These are phyloP conservation scores for Deroplatys truncata DNA, from an alignment of 2,888 invertebrate genomes.

Conservation along the genomic window DNA sequence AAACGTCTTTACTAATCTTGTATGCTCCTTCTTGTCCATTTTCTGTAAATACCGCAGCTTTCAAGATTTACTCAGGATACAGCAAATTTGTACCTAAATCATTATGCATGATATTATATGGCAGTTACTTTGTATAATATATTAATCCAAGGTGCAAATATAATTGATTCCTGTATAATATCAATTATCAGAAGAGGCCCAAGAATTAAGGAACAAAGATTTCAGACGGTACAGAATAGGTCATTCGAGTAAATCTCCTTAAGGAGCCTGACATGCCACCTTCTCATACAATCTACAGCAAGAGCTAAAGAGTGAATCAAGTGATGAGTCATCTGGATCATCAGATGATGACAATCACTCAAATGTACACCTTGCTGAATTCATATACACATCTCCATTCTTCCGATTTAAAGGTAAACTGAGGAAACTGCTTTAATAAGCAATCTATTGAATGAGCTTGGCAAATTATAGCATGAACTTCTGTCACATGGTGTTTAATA, in stretches of 20 bases:
- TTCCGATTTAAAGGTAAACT: too few species aligned
- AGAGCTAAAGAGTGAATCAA: too few species aligned
- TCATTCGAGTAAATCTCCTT: slow-evolving; percentile 34
- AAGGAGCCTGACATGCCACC: too few species aligned
- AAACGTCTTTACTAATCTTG: slow-evolving; percentile 31
- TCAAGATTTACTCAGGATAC: slow-evolving; percentile 32
- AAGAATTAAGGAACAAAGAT: slow-evolving; percentile 36
- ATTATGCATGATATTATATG: slow-evolving; percentile 38
- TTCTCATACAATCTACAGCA: too few species aligned
- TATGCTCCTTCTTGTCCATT: slow-evolving; percentile 32
- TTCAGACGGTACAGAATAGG: slow-evolving; percentile 31
- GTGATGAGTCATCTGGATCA: too few species aligned
- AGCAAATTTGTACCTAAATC: not conserved
- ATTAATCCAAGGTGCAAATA: slow-evolving; percentile 34
- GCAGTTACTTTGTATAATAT: slow-evolving; percentile 37
- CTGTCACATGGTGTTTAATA: too few species aligned
- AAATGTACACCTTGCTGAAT: too few species aligned
- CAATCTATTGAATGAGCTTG: too few species aligned
- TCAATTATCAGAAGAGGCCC: slow-evolving; percentile 37
- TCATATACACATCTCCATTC: too few species aligned
- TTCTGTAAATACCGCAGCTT: slow-evolving; percentile 32
- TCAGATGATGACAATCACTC: too few species aligned
- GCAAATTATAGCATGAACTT: too few species aligned
- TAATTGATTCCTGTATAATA: slow-evolving; percentile 33
- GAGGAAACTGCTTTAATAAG: too few species aligned